A percentile compares a stretch with the other conserved stretches of the same genome.
Conservation (phyloP, 2,888 invertebrate genomes). For the Xanthia icteritia region DNA sequence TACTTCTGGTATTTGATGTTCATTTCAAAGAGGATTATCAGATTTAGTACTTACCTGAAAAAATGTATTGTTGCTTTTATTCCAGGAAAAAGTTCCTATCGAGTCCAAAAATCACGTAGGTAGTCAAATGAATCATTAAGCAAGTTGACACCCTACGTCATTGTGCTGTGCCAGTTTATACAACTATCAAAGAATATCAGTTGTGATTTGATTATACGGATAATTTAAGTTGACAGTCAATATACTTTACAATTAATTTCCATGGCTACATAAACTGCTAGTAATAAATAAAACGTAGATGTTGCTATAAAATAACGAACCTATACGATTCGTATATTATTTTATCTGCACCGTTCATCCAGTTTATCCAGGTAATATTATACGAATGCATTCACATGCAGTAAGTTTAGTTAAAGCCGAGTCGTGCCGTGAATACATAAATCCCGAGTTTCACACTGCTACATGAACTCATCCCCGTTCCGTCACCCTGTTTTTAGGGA, state of each 20-base stretch:
- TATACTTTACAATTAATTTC: too few species aligned
- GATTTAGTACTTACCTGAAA: background rate
- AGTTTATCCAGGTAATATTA: constrained; percentile 26
- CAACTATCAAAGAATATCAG: background rate
- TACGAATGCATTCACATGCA: constrained; percentile 44
- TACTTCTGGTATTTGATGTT: background rate
- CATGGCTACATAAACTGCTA: background rate
- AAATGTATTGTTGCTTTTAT: background rate
- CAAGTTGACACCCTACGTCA: background rate
- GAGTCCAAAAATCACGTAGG: background rate
- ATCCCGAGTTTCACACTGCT: constrained; percentile 28
- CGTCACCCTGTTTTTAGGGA: constrained; percentile 25
- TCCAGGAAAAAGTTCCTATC: background rate
- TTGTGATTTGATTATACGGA: background rate
- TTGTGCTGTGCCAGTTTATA: background rate
- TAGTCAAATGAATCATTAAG: background rate
- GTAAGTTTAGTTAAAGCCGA: constrained; percentile 50
- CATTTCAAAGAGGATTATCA: background rate
- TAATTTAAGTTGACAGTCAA: too few species aligned
- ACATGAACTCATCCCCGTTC: constrained; percentile 23
- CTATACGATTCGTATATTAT: background rate
- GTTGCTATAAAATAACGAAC: background rate
- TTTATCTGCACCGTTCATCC: constrained; percentile 14
- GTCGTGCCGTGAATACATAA: constrained; percentile 33
- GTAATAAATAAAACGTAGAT: constrained; percentile 5